Base-by-base conservation (phyloP, 2,797 vertebrate species). In the Bradypodion ventrale region DNA sequence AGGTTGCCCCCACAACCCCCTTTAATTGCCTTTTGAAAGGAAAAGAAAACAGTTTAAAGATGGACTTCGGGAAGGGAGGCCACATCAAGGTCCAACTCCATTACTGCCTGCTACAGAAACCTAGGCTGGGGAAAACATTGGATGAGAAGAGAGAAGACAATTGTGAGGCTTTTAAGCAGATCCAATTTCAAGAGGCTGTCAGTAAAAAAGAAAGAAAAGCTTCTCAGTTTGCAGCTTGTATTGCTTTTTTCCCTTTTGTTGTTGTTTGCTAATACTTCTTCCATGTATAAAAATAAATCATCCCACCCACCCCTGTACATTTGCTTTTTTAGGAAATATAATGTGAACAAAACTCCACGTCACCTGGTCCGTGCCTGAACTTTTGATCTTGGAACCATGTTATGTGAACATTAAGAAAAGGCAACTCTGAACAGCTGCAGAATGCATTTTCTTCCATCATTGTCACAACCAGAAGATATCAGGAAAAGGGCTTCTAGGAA, bases 31-130 rank as follows among this genome's bases (percentile, higher is more conserved):
- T 79, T 78, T 88, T 83, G 44, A 74, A 85, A 56, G 32, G 80
- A 68, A 88, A 85, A 78, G 83, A 87, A 84, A 88, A 70, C 83
- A 85, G 75, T 74, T 69, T 68, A 44, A 68, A 49, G 84, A 75
- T 75, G 83, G 52, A 19, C 59, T 74, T 82, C 21, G n/a, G 29
- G 63, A 75, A 21, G 52, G 63, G 69, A 63, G 16, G 63, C 35
- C 3, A 3, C 8, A 2, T n/a, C 40, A 68, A 87, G 80, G 62
- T 8, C 80, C 83, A 62, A 32, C 65, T 76, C 82, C 42, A 83
- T 87, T 83, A 83, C 52, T 32, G 35, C 81, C 32, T 74, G 63
- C 77, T 65, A 10, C 63, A 80, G 44, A 56, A 80, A 70, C 35
- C 42, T 21, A 35, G 9, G 42, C 73, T 76, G 65, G 70, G 65